Percentiles rank a stretch among this genome's conserved stretches.
Conservation (phyloP, 2,113 vertebrate species). For the Actenoides lindsayi region DNA sequence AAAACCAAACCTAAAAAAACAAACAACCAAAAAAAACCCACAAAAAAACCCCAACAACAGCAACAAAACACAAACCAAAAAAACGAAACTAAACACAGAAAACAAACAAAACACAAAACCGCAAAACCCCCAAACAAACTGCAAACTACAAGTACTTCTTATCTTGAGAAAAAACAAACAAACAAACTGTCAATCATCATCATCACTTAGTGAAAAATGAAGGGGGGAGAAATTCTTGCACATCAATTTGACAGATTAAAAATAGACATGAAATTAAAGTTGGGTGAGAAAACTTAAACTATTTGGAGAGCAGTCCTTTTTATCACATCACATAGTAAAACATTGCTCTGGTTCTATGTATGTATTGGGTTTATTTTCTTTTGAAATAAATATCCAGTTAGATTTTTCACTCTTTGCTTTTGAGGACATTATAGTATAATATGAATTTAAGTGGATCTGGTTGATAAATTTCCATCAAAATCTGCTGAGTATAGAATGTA, state of each 20-base stretch:
- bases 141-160: background rate
- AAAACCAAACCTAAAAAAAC: too few relatives aligned
- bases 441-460: background rate
- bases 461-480: background rate
- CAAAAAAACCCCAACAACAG: too few relatives aligned
- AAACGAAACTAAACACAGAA: too few relatives aligned
- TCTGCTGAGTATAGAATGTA: background rate
- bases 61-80: too few relatives aligned
- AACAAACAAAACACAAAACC: too few relatives aligned
- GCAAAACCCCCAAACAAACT: background rate
- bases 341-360: background rate
- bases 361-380: background rate
- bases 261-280: background rate
- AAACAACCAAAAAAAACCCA: background rate
- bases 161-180: background rate
- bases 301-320: background rate
- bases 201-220: background rate
- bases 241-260: background rate
- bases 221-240: fast-evolving
- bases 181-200: background rate
- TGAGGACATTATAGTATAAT: background rate
- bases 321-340: background rate
- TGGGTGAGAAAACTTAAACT: background rate
- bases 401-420: background rate
- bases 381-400: background rate